These are phyloP conservation scores for Polydrusus pterygomalis DNA, from an alignment of 2,888 invertebrate species.

Conservation along the genomic window DNA sequence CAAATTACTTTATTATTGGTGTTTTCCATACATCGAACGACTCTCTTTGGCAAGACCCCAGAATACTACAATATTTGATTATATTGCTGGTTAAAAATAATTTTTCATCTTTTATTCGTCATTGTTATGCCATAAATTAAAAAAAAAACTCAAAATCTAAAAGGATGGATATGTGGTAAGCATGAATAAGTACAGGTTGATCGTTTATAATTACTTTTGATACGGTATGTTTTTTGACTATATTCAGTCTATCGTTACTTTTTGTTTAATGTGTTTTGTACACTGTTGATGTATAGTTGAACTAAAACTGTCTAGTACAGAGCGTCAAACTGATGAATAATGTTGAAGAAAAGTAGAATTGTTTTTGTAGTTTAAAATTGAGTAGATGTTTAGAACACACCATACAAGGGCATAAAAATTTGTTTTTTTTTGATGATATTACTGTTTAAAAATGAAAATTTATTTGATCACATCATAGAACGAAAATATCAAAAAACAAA, in stretches of 20 bases:
- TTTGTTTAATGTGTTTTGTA: slow-evolving; percentile 27
- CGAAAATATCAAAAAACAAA: no score
- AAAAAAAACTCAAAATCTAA: slow-evolving; percentile 12
- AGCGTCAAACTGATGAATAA: neutral
- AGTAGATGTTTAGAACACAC: neutral
- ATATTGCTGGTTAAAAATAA: slow-evolving; percentile 48
- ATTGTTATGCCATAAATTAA: slow-evolving; percentile 15
- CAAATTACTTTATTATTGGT: slow-evolving; percentile 38
- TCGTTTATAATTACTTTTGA: slow-evolving; percentile 22
- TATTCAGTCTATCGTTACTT: slow-evolving; percentile 49
- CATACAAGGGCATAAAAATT: no score
- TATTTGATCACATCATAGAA: no score
- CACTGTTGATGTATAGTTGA: slow-evolving; percentile 24
- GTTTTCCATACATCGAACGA: slow-evolving; percentile 22
- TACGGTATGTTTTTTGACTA: slow-evolving; percentile 41
- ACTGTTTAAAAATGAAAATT: no score
- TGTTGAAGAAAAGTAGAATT: neutral
- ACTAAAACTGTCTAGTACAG: neutral
- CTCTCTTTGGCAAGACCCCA: slow-evolving; percentile 33
- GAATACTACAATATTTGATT: slow-evolving; percentile 38
- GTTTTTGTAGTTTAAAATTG: neutral
- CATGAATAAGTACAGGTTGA: slow-evolving; percentile 21
- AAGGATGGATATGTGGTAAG: slow-evolving; percentile 33
- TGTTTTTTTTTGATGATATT: no score
- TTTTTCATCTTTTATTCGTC: slow-evolving; percentile 32